Evolutionary conservation across 1,140 invertebrate genomes (phyloP).

Genomic region (Theocolax elegans): DNA sequence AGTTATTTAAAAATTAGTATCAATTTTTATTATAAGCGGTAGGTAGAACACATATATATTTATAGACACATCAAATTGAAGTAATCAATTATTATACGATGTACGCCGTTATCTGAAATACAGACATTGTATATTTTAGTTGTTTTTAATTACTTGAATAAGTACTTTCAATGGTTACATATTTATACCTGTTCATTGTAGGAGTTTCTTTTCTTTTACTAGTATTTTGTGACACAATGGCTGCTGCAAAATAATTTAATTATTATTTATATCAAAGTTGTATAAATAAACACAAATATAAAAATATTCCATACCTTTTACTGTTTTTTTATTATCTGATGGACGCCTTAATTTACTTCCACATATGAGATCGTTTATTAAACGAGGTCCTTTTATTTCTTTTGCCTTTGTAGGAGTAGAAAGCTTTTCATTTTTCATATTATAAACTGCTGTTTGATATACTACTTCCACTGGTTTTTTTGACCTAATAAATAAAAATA

Average conservation of each 20-base stretch:
- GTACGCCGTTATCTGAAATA: constrained; percentile 31
- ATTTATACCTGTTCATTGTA: constrained; percentile 27
- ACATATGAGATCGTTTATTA: constrained; percentile 57
- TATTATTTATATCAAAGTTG: constrained; percentile 21
- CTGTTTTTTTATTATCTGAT: constrained; percentile 45
- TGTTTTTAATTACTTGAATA: background rate
- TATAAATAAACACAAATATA: constrained; percentile 28
- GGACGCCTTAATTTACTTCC: constrained; percentile 51
- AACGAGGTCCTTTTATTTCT: constrained; percentile 47
- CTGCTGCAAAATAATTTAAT: constrained; percentile 36
- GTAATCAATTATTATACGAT: constrained; percentile 1
- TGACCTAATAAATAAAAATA: constrained; percentile 36
- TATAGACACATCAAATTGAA: constrained; percentile 2
- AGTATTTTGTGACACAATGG: constrained; percentile 36
- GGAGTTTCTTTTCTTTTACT: constrained; percentile 39
- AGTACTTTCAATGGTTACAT: background rate
- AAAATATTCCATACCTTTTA: constrained; percentile 42
- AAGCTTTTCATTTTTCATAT: constrained; percentile 60
- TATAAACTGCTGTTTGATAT: constrained; percentile 57
- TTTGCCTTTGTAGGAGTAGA: constrained; percentile 47
- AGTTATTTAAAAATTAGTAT: constrained; percentile 41
- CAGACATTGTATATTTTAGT: background rate
- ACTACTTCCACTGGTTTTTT: constrained; percentile 59
- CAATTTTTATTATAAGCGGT: constrained; percentile 29
- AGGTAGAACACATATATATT: too few relatives aligned